Conservation (phyloP, 2,113 vertebrate species). For the Brachirus orientalis region DNA sequence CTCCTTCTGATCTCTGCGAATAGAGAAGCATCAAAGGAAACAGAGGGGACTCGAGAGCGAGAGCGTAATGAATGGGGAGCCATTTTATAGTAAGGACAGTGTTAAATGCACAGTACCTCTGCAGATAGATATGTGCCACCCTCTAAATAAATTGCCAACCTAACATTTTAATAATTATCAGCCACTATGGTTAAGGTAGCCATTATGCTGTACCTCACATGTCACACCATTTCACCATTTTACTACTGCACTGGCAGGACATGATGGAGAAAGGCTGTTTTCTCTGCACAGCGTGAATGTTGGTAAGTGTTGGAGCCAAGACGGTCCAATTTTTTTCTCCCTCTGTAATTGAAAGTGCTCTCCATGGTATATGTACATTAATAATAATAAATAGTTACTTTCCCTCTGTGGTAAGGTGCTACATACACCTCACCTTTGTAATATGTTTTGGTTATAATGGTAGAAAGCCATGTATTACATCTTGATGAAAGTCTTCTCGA, state of each 20-base stretch:
- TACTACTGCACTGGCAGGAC: constrained; percentile 11
- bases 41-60: constrained; percentile 1
- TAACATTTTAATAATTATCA: constrained; percentile 61
- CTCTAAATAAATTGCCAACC: constrained; percentile 39
- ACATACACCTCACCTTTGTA: not conserved
- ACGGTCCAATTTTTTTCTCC: constrained; percentile 28
- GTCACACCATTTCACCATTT: constrained; percentile 26
- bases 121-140: constrained; percentile 43
- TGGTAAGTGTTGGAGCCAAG: not conserved
- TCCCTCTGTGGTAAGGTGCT: not conserved
- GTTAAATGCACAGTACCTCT: constrained; percentile 51
- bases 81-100: constrained; percentile 54
- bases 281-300: no score
- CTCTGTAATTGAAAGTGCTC: constrained; percentile 2
- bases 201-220: constrained; percentile 34
- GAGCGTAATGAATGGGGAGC: constrained; percentile 43
- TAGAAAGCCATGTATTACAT: no score
- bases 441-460: no score
- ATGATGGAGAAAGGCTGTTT: constrained; percentile 7
- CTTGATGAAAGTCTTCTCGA: no score
- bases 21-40: constrained; percentile 57
- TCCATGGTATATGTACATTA: constrained; percentile 47
- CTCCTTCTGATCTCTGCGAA: constrained; percentile 64
- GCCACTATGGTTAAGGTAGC: constrained; percentile 35
- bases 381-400: constrained; percentile 22